These are phyloP conservation scores for Archaeoteleia sp. DNA, from an alignment of 2,888 invertebrate genomes.

Conservation along the genomic window DNA sequence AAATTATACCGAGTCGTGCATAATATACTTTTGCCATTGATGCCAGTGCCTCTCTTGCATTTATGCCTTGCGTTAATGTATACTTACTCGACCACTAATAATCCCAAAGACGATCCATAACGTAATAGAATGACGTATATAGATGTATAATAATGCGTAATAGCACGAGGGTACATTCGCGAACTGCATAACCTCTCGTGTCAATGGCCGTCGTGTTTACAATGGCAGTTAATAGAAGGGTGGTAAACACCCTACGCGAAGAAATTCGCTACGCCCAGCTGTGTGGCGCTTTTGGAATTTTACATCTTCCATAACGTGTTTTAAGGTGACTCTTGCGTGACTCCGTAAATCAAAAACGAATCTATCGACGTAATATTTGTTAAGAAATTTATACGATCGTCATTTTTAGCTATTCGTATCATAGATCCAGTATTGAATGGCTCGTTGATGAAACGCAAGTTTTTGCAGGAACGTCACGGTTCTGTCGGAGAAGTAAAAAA, in stretches of 20 bases:
- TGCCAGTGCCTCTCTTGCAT: slow-evolving; percentile 33
- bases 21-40: slow-evolving; percentile 10
- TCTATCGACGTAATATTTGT: too few relatives aligned
- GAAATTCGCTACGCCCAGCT: slow-evolving; percentile 73
- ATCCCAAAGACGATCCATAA: slow-evolving; percentile 41
- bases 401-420: too few relatives aligned
- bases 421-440: too few relatives aligned
- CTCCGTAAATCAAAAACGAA: too few relatives aligned
- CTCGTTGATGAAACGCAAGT: too few relatives aligned
- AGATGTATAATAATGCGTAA: slow-evolving; percentile 46
- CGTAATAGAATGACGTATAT: slow-evolving; percentile 32
- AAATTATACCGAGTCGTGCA: slow-evolving; percentile 17
- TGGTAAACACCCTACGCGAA: slow-evolving; percentile 59
- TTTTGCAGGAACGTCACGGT: too few relatives aligned
- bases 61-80: slow-evolving; percentile 53
- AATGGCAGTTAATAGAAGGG: slow-evolving; percentile 52
- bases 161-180: slow-evolving; percentile 45
- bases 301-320: too few relatives aligned
- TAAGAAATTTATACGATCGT: too few relatives aligned
- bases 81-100: slow-evolving; percentile 49
- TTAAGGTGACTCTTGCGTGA: too few relatives aligned
- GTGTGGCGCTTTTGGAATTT: slow-evolving; percentile 57
- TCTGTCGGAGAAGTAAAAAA: too few relatives aligned
- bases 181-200: slow-evolving; percentile 36
- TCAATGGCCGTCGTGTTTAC: slow-evolving; percentile 46